Percentiles rank a stretch among this genome's conserved stretches.
phyloP scores from a whole-genome alignment of 2,888 invertebrate species.

The Archaeoteleia sp. region DNA sequence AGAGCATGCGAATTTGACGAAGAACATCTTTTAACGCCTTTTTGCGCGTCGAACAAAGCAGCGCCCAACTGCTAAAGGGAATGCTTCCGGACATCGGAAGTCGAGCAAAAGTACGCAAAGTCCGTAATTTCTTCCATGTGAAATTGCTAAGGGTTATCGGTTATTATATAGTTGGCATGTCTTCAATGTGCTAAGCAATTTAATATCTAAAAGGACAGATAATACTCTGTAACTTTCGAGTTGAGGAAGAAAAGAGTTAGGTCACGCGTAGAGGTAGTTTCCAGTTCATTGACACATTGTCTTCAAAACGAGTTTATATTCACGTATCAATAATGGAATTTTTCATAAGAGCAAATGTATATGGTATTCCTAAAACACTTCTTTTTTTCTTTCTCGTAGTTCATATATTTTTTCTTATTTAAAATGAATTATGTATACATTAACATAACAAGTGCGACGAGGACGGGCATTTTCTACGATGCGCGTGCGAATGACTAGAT shows the following conservation, averaged over 20 bases:
- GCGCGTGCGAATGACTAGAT: neutral
- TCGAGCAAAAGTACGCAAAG: constrained; percentile 38
- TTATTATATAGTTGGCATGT: constrained; percentile 38
- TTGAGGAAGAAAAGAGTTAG: constrained; percentile 14
- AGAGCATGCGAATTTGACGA: constrained; percentile 15
- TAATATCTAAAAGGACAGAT: constrained; percentile 27
- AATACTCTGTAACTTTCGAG: constrained; percentile 16
- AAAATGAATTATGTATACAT: too few species aligned
- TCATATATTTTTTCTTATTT: too few species aligned
- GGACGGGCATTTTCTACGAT: too few species aligned
- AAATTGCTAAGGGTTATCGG: constrained; percentile 37
- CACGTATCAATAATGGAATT: constrained; percentile 19
- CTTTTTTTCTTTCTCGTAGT: neutral
- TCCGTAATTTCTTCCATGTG: constrained; percentile 46
- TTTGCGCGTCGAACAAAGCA: constrained; percentile 5
- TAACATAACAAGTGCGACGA: too few species aligned
- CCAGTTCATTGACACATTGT: constrained; percentile 24
- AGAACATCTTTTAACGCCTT: constrained; percentile 21
- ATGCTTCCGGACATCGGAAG: constrained; percentile 33
- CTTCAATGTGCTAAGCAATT: constrained; percentile 27
- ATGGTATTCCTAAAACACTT: too few species aligned
- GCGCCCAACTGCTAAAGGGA: constrained; percentile 20
- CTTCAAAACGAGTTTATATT: constrained; percentile 22
- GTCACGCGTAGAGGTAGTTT: constrained; percentile 20
- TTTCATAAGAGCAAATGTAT: constrained; percentile 7